Evolutionary conservation across 2,113 vertebrate genomes (phyloP), one percentile per base, ranked within the genome.

Genomic region (Mixornis gularis): DNA sequence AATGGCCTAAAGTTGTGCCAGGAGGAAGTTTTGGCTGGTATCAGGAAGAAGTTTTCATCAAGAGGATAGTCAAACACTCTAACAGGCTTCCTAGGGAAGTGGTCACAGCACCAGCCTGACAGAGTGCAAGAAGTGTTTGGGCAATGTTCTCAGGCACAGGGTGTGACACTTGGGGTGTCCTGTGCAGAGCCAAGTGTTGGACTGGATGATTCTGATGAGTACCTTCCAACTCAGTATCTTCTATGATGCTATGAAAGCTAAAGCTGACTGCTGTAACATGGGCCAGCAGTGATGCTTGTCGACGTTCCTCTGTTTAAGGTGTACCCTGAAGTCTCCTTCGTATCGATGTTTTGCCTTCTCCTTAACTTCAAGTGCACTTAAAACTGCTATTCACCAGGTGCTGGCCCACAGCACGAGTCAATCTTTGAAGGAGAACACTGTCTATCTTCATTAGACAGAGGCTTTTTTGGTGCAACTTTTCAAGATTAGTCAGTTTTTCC

Each of bases 51-150:
- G 4, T 80, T 59, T 66, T 80, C 32, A n/a, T 4, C 0, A 0
- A 12, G 24, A 30, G 17, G 7, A 7, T 46, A 6, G 1, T 0
- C 40, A 60, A 7, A 7, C 38, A 15, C 16, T 38, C 7, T 18
- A 44, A 44, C 9, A n/a, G 21, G 7, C 5, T 46, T 12, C 25
- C 13, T 19, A 17, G 29, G 38, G 13, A 1, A 73, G 19, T 25
- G n/a, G 24, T 59, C 52, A 15, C 38, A 66, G 16, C 17, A 30
- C 11, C 27, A 65, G 29, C 16, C n/a, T 59, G 38, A 12, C 10
- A 21, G 38, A 80, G 27, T 10, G n/a, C 29, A 46, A 27, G 10
- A 58, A 38, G 22, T 6, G 3, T 60, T 52, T 46, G 60, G 9
- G 21, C 20, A 58, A 1, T 46, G 21, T 27, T 60, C 20, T 26